phyloP scores from a whole-genome alignment of 1,140 invertebrate genomes.

The Platyscapa corneri region DNA sequence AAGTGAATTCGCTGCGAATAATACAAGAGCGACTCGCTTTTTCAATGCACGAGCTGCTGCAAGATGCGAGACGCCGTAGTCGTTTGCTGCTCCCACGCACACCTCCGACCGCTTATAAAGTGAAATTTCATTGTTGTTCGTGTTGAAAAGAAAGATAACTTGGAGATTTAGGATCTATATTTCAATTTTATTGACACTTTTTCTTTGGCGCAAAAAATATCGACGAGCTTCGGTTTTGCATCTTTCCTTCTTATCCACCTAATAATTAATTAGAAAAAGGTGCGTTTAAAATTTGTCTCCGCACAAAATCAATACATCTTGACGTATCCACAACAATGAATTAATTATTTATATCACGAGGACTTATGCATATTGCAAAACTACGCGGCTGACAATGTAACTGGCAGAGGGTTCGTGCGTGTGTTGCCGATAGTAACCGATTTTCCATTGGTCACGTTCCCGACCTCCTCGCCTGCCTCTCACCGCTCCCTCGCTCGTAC shows the following conservation, averaged over 20 bases:
- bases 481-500: slow-evolving; percentile 4
- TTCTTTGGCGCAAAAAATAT: slow-evolving; percentile 55
- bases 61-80: too few species aligned
- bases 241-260: slow-evolving; percentile 34
- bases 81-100: background rate
- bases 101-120: background rate
- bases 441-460: slow-evolving; percentile 30
- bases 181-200: slow-evolving; percentile 53
- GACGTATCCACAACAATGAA: slow-evolving; percentile 47
- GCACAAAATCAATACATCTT: slow-evolving; percentile 40
- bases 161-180: slow-evolving; percentile 49
- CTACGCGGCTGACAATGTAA: slow-evolving; percentile 47
- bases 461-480: background rate
- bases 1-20: background rate
- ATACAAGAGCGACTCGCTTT: too few species aligned
- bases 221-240: slow-evolving; percentile 43
- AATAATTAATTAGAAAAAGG: slow-evolving; percentile 46
- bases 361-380: slow-evolving; percentile 49
- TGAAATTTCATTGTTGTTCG: background rate
- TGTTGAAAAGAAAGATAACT: slow-evolving; percentile 1
- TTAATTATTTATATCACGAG: slow-evolving; percentile 52
- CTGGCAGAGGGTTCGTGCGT: slow-evolving; percentile 29
- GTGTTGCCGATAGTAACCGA: slow-evolving; percentile 23
- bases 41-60: too few species aligned
- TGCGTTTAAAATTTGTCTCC: slow-evolving; percentile 27